phyloP scores from a whole-genome alignment of 2,113 vertebrate species.

The Cranoglanis bouderius region DNA sequence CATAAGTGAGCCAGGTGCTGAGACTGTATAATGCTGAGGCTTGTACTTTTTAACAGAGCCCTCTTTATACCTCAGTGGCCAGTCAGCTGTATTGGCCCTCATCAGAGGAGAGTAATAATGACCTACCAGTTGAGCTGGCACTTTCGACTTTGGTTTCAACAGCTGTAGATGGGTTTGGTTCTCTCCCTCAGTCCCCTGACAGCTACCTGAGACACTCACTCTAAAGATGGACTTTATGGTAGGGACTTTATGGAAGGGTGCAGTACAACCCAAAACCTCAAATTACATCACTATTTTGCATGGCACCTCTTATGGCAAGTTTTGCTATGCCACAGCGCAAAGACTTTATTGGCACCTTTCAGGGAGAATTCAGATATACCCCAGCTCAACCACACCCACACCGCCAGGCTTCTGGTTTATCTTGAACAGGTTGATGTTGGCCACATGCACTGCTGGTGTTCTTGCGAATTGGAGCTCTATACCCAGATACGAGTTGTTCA shows the following conservation, averaged over 20 bases:
- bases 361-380: background rate
- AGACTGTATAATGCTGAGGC: background rate
- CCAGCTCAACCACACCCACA: background rate
- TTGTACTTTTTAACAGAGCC: background rate
- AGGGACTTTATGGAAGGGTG: background rate
- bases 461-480: background rate
- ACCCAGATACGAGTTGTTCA: background rate
- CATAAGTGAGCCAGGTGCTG: background rate
- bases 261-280: background rate
- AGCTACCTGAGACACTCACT: background rate
- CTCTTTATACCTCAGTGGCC: background rate
- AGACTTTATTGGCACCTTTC: background rate
- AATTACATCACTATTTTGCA: background rate
- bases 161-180: background rate
- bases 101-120: background rate
- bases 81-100: background rate
- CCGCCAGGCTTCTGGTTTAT: background rate
- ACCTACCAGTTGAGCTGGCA: background rate
- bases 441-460: background rate
- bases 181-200: background rate
- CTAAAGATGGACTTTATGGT: background rate
- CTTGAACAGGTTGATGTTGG: background rate
- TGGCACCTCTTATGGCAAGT: background rate
- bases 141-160: background rate
- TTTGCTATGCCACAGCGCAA: background rate